Base-by-base conservation (phyloP, 1,140 invertebrate species). In the Cyphomyrmex costatus region DNA sequence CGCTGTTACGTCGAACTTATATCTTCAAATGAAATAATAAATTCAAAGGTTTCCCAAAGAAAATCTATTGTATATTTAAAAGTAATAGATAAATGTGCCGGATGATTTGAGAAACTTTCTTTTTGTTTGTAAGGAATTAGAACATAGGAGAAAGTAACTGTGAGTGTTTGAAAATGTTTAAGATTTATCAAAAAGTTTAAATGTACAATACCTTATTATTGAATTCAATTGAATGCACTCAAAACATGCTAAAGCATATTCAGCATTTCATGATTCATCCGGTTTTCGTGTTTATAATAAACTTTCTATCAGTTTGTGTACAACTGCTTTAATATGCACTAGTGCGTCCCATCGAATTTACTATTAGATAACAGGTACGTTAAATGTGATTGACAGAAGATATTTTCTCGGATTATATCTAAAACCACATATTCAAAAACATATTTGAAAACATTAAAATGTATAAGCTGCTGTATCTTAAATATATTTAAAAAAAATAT, bases 391-490 rank as follows among this genome's bases (percentile, higher is more conserved):
- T 65, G 0, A 36, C 0, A 42, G 10, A 66, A 42, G 33, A 42
- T 66, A 21, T 36, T 36, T 36, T n/a, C 19, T 65, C 19, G 2
- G 1, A 12, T 16, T 66, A 42, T 14, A 66, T 42, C 2, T 42
- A 42, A 66, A 42, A 0, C 14, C 10, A 66, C 1, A 66, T 5
- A 61, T 24, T 58, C 2, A 61, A 27, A 61, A 27, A 27, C 12
- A 61, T 24, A 16, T 30, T 63, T 63, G 7, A 63, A 63, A 63
- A 63, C 16, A 19, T 63, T 30, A 63, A 63, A 63, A 30, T n/a
- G 27, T 10, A 65, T 3, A 63, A 19, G 7, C 60, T 16, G 7
- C 14, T 19, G 14, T 70, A 51, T 71, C 30, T 30, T 51, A 56
- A 58, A n/a, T 7, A 16, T 42, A 16, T 14, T n/a, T 42, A 27